Evolutionary conservation across 2,113 vertebrate species (phyloP), one percentile per base, ranked within the genome.

Genomic region (Vidua macroura): DNA sequence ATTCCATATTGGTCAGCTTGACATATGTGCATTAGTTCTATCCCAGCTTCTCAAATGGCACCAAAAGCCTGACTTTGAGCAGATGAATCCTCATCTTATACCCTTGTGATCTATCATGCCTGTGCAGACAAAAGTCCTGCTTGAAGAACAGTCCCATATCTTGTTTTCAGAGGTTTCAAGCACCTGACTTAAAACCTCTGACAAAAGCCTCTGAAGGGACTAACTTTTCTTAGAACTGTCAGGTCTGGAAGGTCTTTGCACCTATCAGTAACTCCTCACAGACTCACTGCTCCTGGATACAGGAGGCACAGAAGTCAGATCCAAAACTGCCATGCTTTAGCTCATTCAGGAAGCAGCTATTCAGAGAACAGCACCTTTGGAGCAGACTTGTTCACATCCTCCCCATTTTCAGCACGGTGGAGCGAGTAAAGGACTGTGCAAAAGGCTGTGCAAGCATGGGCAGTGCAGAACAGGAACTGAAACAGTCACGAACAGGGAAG

Each of bases 181-280:
- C 43, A 81, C 19, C 13, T 2, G 3, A 60, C 39, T 81, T 55
- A 73, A 93, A 77, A 73, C 7, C 43, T 53, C 75, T 15, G 30
- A 51, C 13, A 28, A 78, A 81, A 82, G n/a, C 43, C 56, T 58
- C 2, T 2, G 5, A 84, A 11, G 13, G n/a, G 15, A 81, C 27
- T 62, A 35, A 21, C 7, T 52, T 62, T 24, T 44, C 20, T 62
- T 39, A 56, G 41, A 90, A 48, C 7, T 10, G 10, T 17, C 22
- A 31, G 2, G 2, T 22, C 24, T 68, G 63, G 16, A 86, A 89
- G 33, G 15, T 33, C 33, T 68, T 64, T 60, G 35, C 18, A 56
- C 6, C 3, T 12, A n/a, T 5, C 5, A 0, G 30, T 60, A 39
- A 39, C 25, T 14, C 17, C 17, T 46, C 2, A 2, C 6, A 31